Evolutionary conservation across 2,113 vertebrate genomes (phyloP), one percentile per base, ranked within the genome.

Genomic region (Pleuronectes platessa): DNA sequence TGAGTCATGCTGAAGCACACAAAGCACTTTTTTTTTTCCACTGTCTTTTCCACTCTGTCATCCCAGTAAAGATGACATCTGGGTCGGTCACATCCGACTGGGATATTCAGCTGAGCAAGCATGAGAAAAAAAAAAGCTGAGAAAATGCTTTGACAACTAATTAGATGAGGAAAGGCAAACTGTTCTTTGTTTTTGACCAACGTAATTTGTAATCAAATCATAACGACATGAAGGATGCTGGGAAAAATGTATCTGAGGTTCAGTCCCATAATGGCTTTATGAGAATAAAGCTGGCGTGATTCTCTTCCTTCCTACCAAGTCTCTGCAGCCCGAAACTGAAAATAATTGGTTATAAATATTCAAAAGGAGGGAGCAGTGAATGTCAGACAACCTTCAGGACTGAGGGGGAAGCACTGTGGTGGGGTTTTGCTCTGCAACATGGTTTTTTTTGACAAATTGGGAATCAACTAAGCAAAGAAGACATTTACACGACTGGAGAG

Each of bases 261-360:
- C 26, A 53, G 58, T 1, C 1, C 6, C 24, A 21, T 31, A 68
- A 18, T 21, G 51, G 47, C 47, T 51, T 51, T 7, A 51, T 17
- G 47, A 51, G 17, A 51, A 51, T 51, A 17, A 20, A 51, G 6
- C 17, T 18, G 18, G 15, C 2, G 4, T 18, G 47, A 51, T 51
- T 18, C 18, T 18, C 4, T 5, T 51, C 47, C 47, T 51, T 18
- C 5, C 17, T 17, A 2, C 15, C 47, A 7, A 6, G 55, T 47
- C 37, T 54, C 61, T n/a, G 68, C 31, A 17, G 59, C 12, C 26
- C 11, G 21, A 24, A 68, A 24, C 42, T 2, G 6, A 75, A 79
- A 71, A 84, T 71, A 84, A 85, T 62, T 81, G 71, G 49, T 15
- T 61, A 79, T 83, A 78, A 83, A 86, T 88, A 84, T 86, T 79